Conservation (phyloP, 1,140 invertebrate genomes). For the Sminthurides bifidus region DNA sequence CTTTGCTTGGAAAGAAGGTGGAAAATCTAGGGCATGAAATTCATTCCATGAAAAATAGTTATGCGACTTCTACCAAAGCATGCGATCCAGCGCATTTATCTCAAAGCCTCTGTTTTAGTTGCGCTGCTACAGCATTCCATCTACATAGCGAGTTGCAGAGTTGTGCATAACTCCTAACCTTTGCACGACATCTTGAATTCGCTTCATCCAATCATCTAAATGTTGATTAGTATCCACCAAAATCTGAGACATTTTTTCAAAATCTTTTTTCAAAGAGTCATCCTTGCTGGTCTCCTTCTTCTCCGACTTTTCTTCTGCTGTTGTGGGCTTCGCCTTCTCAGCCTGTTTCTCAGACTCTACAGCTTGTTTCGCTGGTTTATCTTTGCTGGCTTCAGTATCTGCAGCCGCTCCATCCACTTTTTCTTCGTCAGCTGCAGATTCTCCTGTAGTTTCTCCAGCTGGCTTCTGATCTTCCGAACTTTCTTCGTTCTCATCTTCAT, state of each 20-base stretch:
- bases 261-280: neutral
- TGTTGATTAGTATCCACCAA: slow-evolving; percentile 13
- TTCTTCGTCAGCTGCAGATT: neutral
- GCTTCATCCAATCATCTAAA: slow-evolving; percentile 19
- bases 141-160: slow-evolving; percentile 25
- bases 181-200: slow-evolving; percentile 22
- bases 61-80: neutral
- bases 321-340: neutral
- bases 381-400: neutral
- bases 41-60: slow-evolving; percentile 7
- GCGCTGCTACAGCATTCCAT: slow-evolving; percentile 3
- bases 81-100: neutral
- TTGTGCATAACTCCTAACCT: slow-evolving; percentile 25
- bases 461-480: neutral
- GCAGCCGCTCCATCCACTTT: slow-evolving; percentile 6
- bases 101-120: slow-evolving; percentile 10
- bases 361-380: neutral
- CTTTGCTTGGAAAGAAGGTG: slow-evolving; percentile 29
- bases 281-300: neutral
- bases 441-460: neutral
- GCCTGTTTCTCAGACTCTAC: neutral
- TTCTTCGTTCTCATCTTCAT: slow-evolving; percentile 1
- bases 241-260: neutral
- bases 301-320: slow-evolving; percentile 7
- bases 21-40: slow-evolving; percentile 27